Evolutionary conservation across 2,888 invertebrate species (phyloP), one percentile per base, ranked within the genome.

Genomic region (Parnassius smintheus): DNA sequence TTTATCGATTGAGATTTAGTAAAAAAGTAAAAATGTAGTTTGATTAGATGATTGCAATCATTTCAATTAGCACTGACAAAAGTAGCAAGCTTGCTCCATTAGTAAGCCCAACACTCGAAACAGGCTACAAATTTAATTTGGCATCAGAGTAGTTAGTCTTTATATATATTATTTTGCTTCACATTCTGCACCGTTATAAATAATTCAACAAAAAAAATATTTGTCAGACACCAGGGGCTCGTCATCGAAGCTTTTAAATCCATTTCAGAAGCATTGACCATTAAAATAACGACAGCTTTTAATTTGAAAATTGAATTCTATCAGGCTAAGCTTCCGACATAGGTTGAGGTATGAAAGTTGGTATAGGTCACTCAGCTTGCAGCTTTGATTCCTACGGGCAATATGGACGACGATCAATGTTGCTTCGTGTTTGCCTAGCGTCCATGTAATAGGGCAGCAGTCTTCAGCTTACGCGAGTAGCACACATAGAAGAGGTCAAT

Each of bases 401-500:
- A 63, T 68, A 55, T 54, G 66, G 66, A 62, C 66, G 69, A 60
- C 73, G 74, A 68, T 85, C 78, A 71, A 77, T 86, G 84, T 86
- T 81, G 88, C 88, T 89, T 88, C 79, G 76, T 80, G 81, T 73
- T 77, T 78, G 76, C 82, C 78, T 80, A 77, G 75, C 74, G 76
- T 74, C 67, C 78, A 74, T 75, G 71, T 69, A 74, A 77, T 67
- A 73, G 80, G 70, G 71, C 52, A 75, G 77, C 79, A 50, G 73
- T 67, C 62, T 52, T 65, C 42, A 46, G 56, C 57, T 56, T 61
- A 75, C 76, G 78, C 82, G 83, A 77, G 80, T 85, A 83, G 83
- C 74, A 79, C 81, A 80, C 77, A 72, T 83, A 82, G 81, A 68
- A 63, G 67, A 75, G 80, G 77, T 76, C 72, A 72, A 77, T 77